phyloP scores from a whole-genome alignment of 2,888 invertebrate species.

The Ischnus inquisitorius region DNA sequence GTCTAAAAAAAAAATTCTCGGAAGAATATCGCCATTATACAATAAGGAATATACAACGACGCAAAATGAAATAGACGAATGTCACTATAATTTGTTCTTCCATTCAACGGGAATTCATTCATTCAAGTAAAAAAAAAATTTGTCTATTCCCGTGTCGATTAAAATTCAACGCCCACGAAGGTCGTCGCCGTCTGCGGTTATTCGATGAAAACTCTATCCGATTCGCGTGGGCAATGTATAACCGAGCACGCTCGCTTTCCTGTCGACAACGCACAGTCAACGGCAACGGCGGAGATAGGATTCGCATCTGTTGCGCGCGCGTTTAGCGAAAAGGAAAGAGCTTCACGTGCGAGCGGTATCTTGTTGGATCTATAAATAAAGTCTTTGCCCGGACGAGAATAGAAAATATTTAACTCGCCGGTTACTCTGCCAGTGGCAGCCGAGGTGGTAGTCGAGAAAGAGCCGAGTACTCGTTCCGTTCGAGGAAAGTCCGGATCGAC shows the following conservation, averaged over 20 bases:
- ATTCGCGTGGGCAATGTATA: slow-evolving; percentile 59
- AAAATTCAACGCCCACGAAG: slow-evolving; percentile 53
- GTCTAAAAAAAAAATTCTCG: too few species aligned
- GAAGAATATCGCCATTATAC: too few species aligned
- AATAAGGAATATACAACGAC: not conserved
- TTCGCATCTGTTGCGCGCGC: slow-evolving; percentile 55
- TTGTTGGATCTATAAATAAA: slow-evolving; percentile 81
- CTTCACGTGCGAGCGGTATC: slow-evolving; percentile 21
- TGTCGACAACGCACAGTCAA: slow-evolving; percentile 73
- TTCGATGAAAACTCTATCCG: slow-evolving; percentile 45
- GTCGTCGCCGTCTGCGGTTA: slow-evolving; percentile 39
- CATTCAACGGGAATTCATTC: not conserved
- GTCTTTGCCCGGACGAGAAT: slow-evolving; percentile 77
- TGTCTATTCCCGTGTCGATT: not conserved
- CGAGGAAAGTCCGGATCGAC: slow-evolving; percentile 59
- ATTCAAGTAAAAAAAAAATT: not conserved
- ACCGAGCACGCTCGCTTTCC: slow-evolving; percentile 74
- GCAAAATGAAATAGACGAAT: not conserved
- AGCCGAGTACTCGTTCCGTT: slow-evolving; percentile 43
- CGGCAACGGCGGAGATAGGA: slow-evolving; percentile 70
- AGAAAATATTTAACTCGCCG: slow-evolving; percentile 77
- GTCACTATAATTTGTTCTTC: not conserved
- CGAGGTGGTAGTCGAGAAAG: slow-evolving; percentile 38
- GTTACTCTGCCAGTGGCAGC: slow-evolving; percentile 27
- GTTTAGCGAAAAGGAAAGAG: slow-evolving; percentile 71